Percentiles rank a stretch among this genome's conserved stretches.
Evolutionary conservation across 2,113 vertebrate genomes (phyloP).

Genomic region (Nipponia nippon): DNA sequence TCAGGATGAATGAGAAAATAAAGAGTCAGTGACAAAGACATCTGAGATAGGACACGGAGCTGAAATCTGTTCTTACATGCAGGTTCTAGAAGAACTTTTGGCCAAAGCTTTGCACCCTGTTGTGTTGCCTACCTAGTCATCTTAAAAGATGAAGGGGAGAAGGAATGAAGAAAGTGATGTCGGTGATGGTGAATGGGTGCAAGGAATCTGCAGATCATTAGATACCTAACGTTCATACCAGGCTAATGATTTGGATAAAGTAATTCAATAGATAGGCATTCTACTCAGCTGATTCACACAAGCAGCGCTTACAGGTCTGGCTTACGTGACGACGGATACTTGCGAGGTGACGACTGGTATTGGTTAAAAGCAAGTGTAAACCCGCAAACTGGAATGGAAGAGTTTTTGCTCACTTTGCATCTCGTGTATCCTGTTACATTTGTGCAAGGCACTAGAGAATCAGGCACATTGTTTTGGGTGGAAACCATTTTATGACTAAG

Average conservation of each 20-base stretch:
- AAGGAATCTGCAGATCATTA: background rate
- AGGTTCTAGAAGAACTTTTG: background rate
- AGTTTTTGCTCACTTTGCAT: background rate
- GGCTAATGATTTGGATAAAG: background rate
- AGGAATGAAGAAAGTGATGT: background rate
- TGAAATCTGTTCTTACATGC: background rate
- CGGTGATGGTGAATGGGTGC: fast-evolving
- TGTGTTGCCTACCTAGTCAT: background rate
- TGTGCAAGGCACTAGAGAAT: slow-evolving; percentile 58
- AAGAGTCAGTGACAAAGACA: background rate
- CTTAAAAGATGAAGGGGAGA: background rate
- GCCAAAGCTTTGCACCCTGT: background rate
- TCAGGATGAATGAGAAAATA: background rate
- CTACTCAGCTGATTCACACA: background rate
- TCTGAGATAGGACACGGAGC: background rate
- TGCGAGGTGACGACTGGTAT: background rate
- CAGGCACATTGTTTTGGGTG: slow-evolving; percentile 27
- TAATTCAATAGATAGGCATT: background rate
- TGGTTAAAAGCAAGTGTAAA: background rate
- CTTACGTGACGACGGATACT: background rate
- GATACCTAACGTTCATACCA: fast-evolving
- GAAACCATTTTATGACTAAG: background rate
- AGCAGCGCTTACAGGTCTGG: background rate
- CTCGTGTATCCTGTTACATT: background rate
- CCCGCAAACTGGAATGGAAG: background rate